Evolutionary conservation across 2,888 invertebrate genomes (phyloP).

Genomic region (Drosophila buzzatii): DNA sequence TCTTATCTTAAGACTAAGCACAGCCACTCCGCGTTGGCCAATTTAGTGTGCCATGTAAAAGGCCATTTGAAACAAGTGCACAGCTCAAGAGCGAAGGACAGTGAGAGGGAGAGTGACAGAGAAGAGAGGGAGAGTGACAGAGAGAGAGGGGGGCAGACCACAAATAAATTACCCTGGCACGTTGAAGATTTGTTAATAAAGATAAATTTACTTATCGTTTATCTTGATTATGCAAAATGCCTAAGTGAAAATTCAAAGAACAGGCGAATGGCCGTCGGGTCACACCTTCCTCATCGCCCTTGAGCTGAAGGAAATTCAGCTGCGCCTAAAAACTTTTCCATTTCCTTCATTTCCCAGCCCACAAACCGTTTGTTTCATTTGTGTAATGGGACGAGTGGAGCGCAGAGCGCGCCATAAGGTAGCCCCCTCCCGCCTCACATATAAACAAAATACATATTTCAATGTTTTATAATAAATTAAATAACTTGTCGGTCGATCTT

Average conservation of each 20-base stretch:
- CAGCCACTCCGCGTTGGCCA: slow-evolving; percentile 34
- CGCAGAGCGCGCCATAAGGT: slow-evolving; percentile 28
- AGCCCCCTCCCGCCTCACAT: background rate
- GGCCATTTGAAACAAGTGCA: slow-evolving; percentile 35
- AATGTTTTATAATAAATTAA: slow-evolving; percentile 77
- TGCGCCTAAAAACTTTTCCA: slow-evolving; percentile 72
- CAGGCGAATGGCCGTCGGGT: slow-evolving; percentile 22
- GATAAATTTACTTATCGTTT: slow-evolving; percentile 79
- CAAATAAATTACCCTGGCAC: slow-evolving; percentile 74
- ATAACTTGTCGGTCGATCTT: slow-evolving; percentile 68
- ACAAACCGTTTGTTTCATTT: slow-evolving; percentile 51
- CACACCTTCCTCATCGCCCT: background rate
- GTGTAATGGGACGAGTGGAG: slow-evolving; percentile 7
- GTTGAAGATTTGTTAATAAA: slow-evolving; percentile 79
- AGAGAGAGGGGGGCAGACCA: slow-evolving; percentile 40
- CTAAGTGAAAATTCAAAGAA: slow-evolving; percentile 77
- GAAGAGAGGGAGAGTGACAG: background rate
- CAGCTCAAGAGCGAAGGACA: background rate
- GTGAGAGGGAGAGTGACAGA: background rate
- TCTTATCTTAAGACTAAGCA: slow-evolving; percentile 14
- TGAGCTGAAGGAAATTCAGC: slow-evolving; percentile 41
- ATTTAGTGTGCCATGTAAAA: slow-evolving; percentile 59
- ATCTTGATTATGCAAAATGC: slow-evolving; percentile 78
- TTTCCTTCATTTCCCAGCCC: slow-evolving; percentile 50
- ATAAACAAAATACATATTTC: slow-evolving; percentile 75